Evolutionary conservation across 2,797 vertebrate species (phyloP), one percentile per base, ranked within the genome.

Genomic region (Enteromius argenteus): DNA sequence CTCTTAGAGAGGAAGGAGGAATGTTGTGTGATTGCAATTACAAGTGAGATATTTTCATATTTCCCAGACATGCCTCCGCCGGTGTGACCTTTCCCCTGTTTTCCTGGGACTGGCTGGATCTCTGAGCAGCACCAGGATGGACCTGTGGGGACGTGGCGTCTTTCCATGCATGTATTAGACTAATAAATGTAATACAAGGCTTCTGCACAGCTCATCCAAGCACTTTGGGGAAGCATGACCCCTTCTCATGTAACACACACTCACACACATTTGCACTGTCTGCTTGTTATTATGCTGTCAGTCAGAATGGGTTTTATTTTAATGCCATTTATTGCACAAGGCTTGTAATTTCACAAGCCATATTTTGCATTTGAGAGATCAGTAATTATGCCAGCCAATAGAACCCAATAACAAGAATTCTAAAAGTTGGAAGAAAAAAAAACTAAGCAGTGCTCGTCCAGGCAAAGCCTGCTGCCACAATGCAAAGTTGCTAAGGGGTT

Each of bases 41-140:
- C 89, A 91, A 92, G 92, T 88, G 90, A 68, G 82, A 90, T 84
- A 93, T 94, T 93, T 94, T 94, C 90, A 93, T 92, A 93, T 94
- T 93, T 93, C 88, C 86, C 90, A 93, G 93, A 94, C 91, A 91
- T 88, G 74, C 30, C 89, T 91, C 88, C 87, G 83, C 91, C 89
- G 0, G 15, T 85, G 73, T 92, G 92, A 94, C 93, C 92, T 94
- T 95, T 94, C 66, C 46, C 78, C 81, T 87, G 87, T 90, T 91
- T 93, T 91, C 89, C 88, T 76, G 89, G 85, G 89, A 89, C 88
- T 84, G 74, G 88, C 14, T 27, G 35, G 62, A 68, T 89, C 87
- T 91, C 79, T 89, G 90, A 94, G 93, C 91, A 91, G 91, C 91
- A 89, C 62, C 58, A 68, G 84, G 62, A 80, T 80, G 58, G 80